phyloP scores from a whole-genome alignment of 1,140 invertebrate species.

The Nymphalis io region DNA sequence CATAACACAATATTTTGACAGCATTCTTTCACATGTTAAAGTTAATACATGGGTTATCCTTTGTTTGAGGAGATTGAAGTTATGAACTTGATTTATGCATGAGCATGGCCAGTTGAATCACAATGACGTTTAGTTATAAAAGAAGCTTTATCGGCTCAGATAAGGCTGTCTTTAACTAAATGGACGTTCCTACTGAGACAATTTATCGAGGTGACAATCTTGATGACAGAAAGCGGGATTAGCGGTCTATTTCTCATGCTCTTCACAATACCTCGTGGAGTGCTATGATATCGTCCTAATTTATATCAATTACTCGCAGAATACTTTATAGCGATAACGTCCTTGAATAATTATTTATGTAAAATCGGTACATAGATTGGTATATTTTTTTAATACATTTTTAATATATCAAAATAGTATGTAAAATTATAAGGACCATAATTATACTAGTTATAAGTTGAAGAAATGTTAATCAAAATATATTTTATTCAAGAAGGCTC shows the following conservation, averaged over 20 bases:
- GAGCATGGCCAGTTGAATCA: background rate
- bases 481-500: too few relatives aligned
- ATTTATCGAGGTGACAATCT: slow-evolving; percentile 40
- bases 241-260: slow-evolving; percentile 28
- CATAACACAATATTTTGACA: too few relatives aligned
- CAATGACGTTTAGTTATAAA: background rate
- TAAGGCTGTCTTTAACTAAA: slow-evolving; percentile 5
- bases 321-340: background rate
- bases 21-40: background rate
- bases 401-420: too few relatives aligned
- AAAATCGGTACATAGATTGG: background rate
- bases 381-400: too few relatives aligned
- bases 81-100: background rate
- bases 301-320: slow-evolving; percentile 34
- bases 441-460: too few relatives aligned
- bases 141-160: background rate
- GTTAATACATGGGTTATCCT: background rate
- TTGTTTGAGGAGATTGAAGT: background rate
- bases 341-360: background rate
- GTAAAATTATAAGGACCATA: too few relatives aligned
- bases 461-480: too few relatives aligned
- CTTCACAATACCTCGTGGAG: slow-evolving; percentile 16
- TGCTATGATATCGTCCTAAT: slow-evolving; percentile 24
- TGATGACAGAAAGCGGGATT: slow-evolving; percentile 33
- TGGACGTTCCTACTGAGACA: slow-evolving; percentile 19